Percentiles rank a stretch among this genome's conserved stretches.
Evolutionary conservation across 2,888 invertebrate species (phyloP).

Genomic region (Lottia gigantea): DNA sequence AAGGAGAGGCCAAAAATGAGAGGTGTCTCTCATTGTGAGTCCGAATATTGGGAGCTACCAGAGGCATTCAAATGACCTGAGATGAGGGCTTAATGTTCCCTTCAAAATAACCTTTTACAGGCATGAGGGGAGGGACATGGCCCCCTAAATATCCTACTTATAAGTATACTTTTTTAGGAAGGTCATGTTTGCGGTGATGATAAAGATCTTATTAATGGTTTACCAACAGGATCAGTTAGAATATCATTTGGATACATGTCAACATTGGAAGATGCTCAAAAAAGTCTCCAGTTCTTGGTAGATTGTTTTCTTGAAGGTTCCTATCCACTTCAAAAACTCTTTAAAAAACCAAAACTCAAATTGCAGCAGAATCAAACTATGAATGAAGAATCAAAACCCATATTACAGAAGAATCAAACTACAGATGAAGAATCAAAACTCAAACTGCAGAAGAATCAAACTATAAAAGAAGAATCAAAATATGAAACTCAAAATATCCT

Average conservation of each 20-base stretch:
- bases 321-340: conserved; percentile 12
- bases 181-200: conserved; percentile 94
- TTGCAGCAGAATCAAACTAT: neutral
- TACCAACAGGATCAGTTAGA: conserved; percentile 91
- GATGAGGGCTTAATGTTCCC: too few relatives aligned
- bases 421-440: neutral
- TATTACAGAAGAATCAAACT: neutral
- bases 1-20: too few relatives aligned
- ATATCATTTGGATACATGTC: conserved; percentile 95
- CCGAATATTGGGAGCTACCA: too few relatives aligned
- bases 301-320: conserved; percentile 75
- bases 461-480: neutral
- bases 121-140: too few relatives aligned
- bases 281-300: conserved; percentile 79
- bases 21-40: too few relatives aligned
- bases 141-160: too few relatives aligned
- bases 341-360: neutral
- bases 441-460: conserved; percentile 8
- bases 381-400: neutral
- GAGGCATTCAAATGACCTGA: too few relatives aligned
- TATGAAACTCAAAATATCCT: neutral
- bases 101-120: too few relatives aligned
- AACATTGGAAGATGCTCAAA: conserved; percentile 78
- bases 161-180: conserved; percentile 44
- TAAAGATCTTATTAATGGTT: conserved; percentile 84